phyloP scores from a whole-genome alignment of 2,797 vertebrate species.

The Clamator glandarius region DNA sequence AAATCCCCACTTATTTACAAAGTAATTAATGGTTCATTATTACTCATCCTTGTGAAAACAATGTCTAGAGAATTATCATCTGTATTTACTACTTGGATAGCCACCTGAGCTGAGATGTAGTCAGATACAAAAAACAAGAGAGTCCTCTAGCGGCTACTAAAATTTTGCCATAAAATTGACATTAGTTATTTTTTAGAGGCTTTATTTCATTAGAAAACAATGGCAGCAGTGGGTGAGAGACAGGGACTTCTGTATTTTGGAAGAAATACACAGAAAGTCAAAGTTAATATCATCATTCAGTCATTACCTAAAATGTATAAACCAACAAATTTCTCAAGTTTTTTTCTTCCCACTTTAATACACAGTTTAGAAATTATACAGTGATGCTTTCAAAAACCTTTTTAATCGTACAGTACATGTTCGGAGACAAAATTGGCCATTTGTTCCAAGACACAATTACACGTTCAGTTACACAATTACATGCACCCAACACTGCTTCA shows the following conservation, averaged over 20 bases:
- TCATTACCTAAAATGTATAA: not conserved
- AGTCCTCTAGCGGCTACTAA: slow-evolving; percentile 65
- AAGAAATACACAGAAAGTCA: not conserved
- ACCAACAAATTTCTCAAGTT: not conserved
- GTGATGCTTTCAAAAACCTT: not conserved
- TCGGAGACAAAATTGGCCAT: not conserved
- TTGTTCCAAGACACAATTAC: not conserved
- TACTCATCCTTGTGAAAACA: not conserved
- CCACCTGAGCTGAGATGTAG: not conserved
- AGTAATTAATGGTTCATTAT: not conserved
- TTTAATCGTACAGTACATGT: not conserved
- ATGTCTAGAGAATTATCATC: not conserved
- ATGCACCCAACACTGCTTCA: not conserved
- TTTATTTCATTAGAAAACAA: not conserved
- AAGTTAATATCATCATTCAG: not conserved
- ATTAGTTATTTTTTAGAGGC: not conserved
- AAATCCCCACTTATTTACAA: not conserved
- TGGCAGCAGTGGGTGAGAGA: not conserved
- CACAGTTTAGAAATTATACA: not conserved
- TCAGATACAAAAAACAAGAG: slow-evolving; percentile 8
- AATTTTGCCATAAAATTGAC: slow-evolving; percentile 23
- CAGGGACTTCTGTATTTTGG: not conserved
- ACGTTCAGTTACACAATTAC: not conserved
- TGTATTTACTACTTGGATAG: not conserved
- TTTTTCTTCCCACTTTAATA: not conserved